Evolutionary conservation across 2,113 vertebrate species (phyloP), one percentile per base, ranked within the genome.

Genomic region (Dipodomys ordii): DNA sequence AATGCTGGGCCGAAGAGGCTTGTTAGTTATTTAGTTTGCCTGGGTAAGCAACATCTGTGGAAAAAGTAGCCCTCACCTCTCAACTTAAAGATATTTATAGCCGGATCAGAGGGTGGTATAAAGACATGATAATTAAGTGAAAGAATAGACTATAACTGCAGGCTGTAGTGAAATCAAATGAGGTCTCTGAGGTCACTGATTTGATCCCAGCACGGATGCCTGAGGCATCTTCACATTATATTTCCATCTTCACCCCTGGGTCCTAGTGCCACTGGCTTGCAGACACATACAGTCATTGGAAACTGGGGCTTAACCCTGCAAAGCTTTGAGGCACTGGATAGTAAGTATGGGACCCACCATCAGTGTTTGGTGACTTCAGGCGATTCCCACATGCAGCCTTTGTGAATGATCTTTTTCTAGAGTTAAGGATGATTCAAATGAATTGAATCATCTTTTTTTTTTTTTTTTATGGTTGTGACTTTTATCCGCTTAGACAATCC

Each of bases 21-120:
- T 92, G 92, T 94, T 79, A 88, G 74, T 72, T 13, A 86, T 96
- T 96, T 93, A 96, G 91, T 73, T 90, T 94, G 87, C 23, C 13
- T 87, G 74, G 44, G 62, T 81, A 93, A 89, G 90, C 77, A 95
- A 80, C 78, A 84, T 84, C 73, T 83, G 68, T 83, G 87, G 7
- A 76, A 32, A 57, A 76, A 90, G 73, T 3, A 60, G 53, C 28
- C 78, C 39, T 85, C 30, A 18, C 32, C 8, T 81, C 7, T n/a
- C 64, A 57, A 93, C 53, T 46, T 78, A 28, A 12, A 57, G 85
- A 25, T 73, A 62, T 92, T 93, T 91, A 88, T 87, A 76, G 78
- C 35, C 69, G 44, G n/a, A 74, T 39, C 64, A 82, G 78, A 84
- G 72, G 53, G n/a, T 62, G 28, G 9, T 30, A 49, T 62, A n/a